These are phyloP conservation scores for Egretta garzetta DNA, from an alignment of 2,113 vertebrate species.

Conservation along the genomic window DNA sequence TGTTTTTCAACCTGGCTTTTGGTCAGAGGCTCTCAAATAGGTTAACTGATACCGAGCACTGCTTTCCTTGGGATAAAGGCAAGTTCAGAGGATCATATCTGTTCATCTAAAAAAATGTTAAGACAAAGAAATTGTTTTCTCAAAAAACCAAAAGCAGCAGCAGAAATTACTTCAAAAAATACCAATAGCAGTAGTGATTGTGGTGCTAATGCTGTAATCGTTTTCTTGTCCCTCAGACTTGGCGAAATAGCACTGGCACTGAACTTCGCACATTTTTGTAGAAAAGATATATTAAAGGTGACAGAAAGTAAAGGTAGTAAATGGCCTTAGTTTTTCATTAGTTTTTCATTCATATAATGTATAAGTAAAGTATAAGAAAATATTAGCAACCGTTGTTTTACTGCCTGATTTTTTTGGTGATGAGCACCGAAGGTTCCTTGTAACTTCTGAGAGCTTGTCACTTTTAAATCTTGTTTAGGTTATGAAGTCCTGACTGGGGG, in stretches of 20 bases:
- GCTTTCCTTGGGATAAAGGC: neutral
- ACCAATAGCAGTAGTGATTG: neutral
- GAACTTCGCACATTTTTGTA: neutral
- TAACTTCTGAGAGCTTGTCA: neutral
- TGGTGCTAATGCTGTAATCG: neutral
- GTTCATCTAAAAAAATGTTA: neutral
- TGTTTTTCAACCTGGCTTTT: neutral
- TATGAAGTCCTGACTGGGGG: neutral
- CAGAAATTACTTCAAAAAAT: neutral
- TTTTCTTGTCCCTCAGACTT: neutral
- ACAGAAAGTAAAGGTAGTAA: neutral
- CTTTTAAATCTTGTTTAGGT: neutral
- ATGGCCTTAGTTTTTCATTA: neutral
- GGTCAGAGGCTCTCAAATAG: neutral
- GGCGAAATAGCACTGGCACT: neutral
- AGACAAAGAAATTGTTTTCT: neutral
- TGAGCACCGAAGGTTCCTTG: neutral
- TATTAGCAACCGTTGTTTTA: neutral
- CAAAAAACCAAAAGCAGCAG: neutral
- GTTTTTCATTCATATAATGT: no score
- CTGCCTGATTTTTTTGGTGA: neutral
- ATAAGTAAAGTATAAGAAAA: neutral
- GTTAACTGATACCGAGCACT: neutral
- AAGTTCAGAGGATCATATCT: neutral
- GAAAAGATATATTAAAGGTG: neutral